Evolutionary conservation across 2,113 vertebrate species (phyloP).

Genomic region (Nyctibius bracteatus): DNA sequence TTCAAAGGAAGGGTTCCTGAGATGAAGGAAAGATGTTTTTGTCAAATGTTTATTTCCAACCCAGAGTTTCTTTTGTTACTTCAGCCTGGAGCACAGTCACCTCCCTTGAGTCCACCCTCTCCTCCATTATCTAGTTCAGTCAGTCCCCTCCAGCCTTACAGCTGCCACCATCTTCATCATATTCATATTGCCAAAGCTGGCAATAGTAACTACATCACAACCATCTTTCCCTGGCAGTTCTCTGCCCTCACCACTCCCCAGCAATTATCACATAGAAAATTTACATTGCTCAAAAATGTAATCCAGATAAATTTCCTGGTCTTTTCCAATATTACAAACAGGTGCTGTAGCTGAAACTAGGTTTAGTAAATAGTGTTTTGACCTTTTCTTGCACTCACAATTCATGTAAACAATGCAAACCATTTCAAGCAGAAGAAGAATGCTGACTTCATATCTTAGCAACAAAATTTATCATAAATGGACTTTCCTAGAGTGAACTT

Average conservation of each 20-base stretch:
- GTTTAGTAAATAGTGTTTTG: not conserved
- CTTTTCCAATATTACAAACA: not conserved
- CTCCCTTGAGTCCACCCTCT: not conserved
- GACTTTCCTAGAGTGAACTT: not conserved
- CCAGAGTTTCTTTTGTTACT: not conserved
- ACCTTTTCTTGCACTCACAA: not conserved
- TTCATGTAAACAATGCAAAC: not conserved
- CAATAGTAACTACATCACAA: not conserved
- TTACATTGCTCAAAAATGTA: not conserved
- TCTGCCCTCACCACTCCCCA: not conserved
- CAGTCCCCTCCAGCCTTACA: not conserved
- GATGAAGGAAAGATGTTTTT: not conserved
- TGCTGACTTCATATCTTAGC: not conserved
- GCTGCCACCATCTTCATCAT: not conserved
- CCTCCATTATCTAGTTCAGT: not conserved
- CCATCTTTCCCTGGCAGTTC: fast-evolving
- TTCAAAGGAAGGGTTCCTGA: not conserved
- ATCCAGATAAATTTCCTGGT: not conserved
- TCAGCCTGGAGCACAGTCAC: not conserved
- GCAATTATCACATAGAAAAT: not conserved
- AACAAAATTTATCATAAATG: not conserved
- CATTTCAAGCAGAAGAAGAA: not conserved
- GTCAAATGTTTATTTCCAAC: not conserved
- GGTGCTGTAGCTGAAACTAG: not conserved
- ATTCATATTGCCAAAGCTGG: not conserved